Evolutionary conservation across 2,888 invertebrate genomes (phyloP).

Genomic region (Imbricaverruca yamaguchii): DNA sequence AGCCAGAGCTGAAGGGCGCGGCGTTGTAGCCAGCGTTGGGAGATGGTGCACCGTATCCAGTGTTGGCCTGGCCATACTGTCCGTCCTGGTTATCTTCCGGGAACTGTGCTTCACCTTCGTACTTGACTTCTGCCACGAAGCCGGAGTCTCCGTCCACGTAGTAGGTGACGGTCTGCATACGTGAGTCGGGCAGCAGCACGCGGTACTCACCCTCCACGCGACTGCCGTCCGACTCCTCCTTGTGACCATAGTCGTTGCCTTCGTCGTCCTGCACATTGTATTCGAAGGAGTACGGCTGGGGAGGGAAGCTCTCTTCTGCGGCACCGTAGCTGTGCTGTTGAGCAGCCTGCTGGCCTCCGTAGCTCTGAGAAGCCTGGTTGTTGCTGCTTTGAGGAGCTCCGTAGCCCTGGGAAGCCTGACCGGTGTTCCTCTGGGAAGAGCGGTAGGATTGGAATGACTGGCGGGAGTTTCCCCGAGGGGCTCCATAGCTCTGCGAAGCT

Average conservation of each 20-base stretch:
- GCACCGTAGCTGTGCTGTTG: neutral
- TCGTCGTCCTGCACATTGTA: neutral
- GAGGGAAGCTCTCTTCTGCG: neutral
- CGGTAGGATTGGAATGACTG: neutral
- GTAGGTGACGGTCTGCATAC: conserved; percentile 16
- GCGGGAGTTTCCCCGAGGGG: neutral
- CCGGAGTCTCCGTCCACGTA: neutral
- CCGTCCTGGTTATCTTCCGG: neutral
- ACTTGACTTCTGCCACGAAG: neutral
- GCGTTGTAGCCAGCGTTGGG: no score
- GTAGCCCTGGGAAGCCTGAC: neutral
- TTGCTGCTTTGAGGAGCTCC: neutral
- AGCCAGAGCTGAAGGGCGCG: no score
- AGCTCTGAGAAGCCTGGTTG: neutral
- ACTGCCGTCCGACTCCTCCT: neutral
- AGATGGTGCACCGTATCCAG: neutral
- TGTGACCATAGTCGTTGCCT: neutral
- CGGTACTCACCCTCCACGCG: neutral
- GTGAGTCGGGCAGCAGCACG: conserved; percentile 7
- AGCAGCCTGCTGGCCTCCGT: neutral
- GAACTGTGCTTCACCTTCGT: neutral
- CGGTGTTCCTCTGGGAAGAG: neutral
- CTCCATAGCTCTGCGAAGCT: neutral
- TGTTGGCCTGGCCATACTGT: neutral
- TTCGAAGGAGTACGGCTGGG: neutral